phyloP scores from a whole-genome alignment of 2,113 vertebrate species.

The Phalacrocorax brasilianus region DNA sequence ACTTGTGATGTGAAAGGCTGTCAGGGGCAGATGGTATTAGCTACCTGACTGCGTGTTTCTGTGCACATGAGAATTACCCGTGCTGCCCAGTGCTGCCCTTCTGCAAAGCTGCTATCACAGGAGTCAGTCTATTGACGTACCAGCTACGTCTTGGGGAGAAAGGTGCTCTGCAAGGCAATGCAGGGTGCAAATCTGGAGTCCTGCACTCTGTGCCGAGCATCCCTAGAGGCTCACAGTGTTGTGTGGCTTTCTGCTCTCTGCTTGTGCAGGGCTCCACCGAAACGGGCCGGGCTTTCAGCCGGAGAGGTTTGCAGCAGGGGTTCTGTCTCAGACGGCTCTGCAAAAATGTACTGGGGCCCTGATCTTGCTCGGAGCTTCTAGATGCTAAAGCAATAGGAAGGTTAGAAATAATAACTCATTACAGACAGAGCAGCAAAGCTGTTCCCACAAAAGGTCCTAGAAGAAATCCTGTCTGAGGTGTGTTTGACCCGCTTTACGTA shows the following conservation, averaged over 20 bases:
- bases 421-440: neutral
- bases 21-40: neutral
- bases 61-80: neutral
- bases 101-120: neutral
- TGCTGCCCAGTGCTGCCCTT: neutral
- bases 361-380: neutral
- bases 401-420: neutral
- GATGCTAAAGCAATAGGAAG: neutral
- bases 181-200: neutral
- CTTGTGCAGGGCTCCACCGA: neutral
- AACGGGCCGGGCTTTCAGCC: neutral
- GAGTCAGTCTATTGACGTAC: rapidly evolving
- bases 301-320: neutral
- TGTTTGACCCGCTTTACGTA: neutral
- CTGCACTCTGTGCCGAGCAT: neutral
- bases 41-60: neutral
- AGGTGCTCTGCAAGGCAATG: neutral
- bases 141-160: neutral
- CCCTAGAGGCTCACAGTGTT: neutral
- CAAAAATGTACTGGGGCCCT: neutral
- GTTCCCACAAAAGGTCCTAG: neutral
- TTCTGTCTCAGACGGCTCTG: neutral
- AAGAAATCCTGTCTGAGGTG: neutral
- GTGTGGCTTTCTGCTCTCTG: neutral
- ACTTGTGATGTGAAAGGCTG: neutral